Conservation (phyloP, 1,140 invertebrate genomes). For the Lysiphlebus fabarum region DNA sequence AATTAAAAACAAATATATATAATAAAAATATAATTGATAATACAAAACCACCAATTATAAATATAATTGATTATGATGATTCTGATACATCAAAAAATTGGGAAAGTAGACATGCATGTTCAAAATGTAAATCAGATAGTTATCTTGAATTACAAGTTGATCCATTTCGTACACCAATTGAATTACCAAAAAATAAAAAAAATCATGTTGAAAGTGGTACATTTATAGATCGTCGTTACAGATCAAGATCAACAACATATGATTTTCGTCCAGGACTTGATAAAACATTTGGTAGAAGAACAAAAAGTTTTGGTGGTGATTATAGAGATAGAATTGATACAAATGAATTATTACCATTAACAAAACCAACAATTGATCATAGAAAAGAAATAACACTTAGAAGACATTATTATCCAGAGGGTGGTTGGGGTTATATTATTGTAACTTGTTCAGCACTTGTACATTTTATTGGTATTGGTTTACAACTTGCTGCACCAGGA, state of each 20-base stretch:
- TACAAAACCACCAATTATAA: conserved; percentile 26
- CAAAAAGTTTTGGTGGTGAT: conserved; percentile 26
- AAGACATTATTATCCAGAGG: conserved; percentile 63
- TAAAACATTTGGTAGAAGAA: conserved; percentile 18
- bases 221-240: conserved; percentile 25
- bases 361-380: conserved; percentile 31
- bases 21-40: neutral
- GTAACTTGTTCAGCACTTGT: conserved; percentile 57
- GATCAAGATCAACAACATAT: conserved; percentile 20
- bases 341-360: conserved; percentile 11
- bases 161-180: conserved; percentile 32
- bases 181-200: conserved; percentile 15
- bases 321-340: neutral
- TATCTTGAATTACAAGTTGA: conserved; percentile 33
- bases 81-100: conserved; percentile 7
- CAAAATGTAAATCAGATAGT: conserved; percentile 38
- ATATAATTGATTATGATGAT: conserved; percentile 31
- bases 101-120: conserved; percentile 32
- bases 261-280: conserved; percentile 16
- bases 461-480: conserved; percentile 51
- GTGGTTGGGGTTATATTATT: conserved; percentile 65
- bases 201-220: conserved; percentile 25
- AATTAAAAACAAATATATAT: neutral
- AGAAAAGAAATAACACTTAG: conserved; percentile 49
- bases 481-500: conserved; percentile 49